Evolutionary conservation across 2,888 invertebrate species (phyloP), one percentile per base, ranked within the genome.

Genomic region (Temnothorax unifasciatus): DNA sequence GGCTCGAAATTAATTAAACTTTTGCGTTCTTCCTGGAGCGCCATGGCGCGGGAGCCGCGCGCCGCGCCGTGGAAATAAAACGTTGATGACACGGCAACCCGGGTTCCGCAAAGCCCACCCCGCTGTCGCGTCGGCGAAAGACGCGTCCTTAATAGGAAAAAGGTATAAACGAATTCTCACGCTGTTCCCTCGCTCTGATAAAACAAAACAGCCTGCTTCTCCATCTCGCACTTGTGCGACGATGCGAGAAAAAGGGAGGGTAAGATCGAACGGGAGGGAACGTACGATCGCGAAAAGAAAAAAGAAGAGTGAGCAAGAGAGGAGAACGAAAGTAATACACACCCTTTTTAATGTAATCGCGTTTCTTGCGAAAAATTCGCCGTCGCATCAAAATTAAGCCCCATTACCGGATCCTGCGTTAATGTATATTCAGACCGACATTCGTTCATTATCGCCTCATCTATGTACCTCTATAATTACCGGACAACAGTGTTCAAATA

Each of bases 121-220:
- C 54, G 41, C 89, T 13, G 41, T 73, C 41, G 41, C 85, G 84
- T 86, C 90, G 87, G 85, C 90, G 44, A 34, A 38, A 47, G 59
- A 47, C 73, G 79, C 89, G 88, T 90, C 91, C 90, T 92, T 92
- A 92, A 93, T 92, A 92, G 92, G 89, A 90, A 91, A 91, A 93
- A 92, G 90, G 92, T 91, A 29, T 29, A 92, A 93, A 92, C 91
- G 91, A 92, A 93, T 92, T 93, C 92, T 93, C 93, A 92, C 92
- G 89, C 92, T 91, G 91, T 92, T 92, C 84, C 86, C 86, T 84
- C 87, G 89, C 88, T 87, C 91, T 85, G 90, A 91, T 91, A 92
- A 92, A 93, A 92, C 92, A 91, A 93, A 92, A 92, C 90, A 85
- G 84, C 82, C 84, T 54, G 44, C 79, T 21, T 79, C 75, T 77